Evolutionary conservation across 2,113 vertebrate species (phyloP).

Genomic region (Podilymbus podiceps): DNA sequence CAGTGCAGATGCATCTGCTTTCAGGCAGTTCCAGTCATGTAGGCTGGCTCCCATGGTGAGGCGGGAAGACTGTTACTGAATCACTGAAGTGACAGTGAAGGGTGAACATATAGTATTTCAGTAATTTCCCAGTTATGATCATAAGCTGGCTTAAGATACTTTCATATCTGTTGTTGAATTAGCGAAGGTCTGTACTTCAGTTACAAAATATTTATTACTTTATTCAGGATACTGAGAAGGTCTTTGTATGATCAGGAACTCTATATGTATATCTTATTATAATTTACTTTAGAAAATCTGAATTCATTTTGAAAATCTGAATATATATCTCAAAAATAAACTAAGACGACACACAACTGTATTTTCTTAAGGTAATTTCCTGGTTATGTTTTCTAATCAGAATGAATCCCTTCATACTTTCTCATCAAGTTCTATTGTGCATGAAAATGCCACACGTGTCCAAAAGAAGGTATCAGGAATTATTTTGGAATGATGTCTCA

Average conservation of each 20-base stretch:
- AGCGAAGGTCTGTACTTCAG: not conserved
- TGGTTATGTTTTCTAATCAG: not conserved
- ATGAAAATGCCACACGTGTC: not conserved
- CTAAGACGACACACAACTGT: not conserved
- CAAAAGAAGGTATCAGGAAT: not conserved
- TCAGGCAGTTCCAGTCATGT: not conserved
- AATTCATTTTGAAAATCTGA: not conserved
- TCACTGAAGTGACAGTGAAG: not conserved
- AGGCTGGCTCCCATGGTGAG: not conserved
- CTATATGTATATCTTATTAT: not conserved
- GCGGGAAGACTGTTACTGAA: not conserved
- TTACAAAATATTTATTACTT: not conserved
- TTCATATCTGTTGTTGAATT: not conserved
- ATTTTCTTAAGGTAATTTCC: not conserved
- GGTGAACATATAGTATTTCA: not conserved
- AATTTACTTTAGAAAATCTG: not conserved
- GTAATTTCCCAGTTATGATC: not conserved
- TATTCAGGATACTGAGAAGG: not conserved
- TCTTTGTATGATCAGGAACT: not conserved
- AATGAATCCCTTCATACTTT: not conserved
- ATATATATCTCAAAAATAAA: not conserved
- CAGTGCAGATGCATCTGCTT: not conserved
- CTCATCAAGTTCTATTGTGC: not conserved
- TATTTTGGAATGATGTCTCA: not conserved
- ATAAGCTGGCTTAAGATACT: not conserved